phyloP scores from a whole-genome alignment of 2,888 invertebrate species.

The Kuschelorhynchus macadamiae region DNA sequence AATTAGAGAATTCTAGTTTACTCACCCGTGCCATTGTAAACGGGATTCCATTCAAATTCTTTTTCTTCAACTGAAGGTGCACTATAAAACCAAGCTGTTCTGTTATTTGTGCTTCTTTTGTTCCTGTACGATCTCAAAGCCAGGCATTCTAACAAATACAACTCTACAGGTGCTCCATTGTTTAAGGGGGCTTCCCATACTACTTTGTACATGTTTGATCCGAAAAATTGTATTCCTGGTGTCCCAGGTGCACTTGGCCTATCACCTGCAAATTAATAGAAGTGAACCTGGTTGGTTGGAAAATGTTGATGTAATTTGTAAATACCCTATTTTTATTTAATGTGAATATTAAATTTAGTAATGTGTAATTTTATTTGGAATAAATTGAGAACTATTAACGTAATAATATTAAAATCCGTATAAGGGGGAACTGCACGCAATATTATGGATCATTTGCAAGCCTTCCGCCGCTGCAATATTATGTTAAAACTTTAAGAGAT shows the following conservation, averaged over 20 bases:
- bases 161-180: conserved; percentile 81
- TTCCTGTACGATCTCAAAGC: conserved; percentile 61
- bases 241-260: conserved; percentile 85
- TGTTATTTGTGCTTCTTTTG: conserved; percentile 61
- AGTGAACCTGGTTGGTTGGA: no score
- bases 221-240: conserved; percentile 81
- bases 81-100: conserved; percentile 64
- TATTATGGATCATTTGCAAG: no score
- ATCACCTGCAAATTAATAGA: conserved; percentile 72
- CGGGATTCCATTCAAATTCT: conserved; percentile 73
- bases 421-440: no score
- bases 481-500: no score
- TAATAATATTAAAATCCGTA: no score
- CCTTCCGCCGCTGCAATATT: no score
- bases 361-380: no score
- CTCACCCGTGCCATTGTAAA: conserved; percentile 84
- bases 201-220: conserved; percentile 82
- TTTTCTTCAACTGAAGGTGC: conserved; percentile 74
- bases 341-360: no score
- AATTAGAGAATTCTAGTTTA: no score
- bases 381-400: no score
- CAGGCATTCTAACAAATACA: conserved; percentile 83
- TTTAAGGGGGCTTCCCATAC: conserved; percentile 85
- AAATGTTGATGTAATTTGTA: no score
- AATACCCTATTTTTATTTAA: no score